These are phyloP conservation scores for Cyclophora punctaria DNA, from an alignment of 2,888 invertebrate species.

Conservation along the genomic window DNA sequence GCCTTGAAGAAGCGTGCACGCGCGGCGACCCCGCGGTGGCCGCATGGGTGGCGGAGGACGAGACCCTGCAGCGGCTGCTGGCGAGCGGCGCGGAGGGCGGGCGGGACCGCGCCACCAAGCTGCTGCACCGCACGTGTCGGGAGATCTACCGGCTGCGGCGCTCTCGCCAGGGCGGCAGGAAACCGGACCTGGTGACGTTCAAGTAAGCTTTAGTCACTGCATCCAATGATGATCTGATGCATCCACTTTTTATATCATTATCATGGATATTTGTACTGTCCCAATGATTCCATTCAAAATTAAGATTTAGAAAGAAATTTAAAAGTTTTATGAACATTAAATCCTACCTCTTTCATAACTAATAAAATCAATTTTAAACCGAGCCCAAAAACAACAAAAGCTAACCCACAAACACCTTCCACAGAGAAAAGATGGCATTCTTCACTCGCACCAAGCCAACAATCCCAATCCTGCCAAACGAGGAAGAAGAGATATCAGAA, in stretches of 20 bases:
- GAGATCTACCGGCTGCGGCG: constrained; percentile 94
- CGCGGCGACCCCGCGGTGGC: constrained; percentile 89
- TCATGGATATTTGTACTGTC: too few species aligned
- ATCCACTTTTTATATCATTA: too few species aligned
- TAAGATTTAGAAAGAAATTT: too few species aligned
- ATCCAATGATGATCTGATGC: too few species aligned
- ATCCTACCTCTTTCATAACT: too few species aligned
- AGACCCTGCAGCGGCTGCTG: constrained; percentile 85
- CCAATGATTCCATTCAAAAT: too few species aligned
- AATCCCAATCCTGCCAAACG: constrained; percentile 84
- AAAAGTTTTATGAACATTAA: too few species aligned
- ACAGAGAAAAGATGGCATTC: constrained; percentile 97
- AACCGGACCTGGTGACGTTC: constrained; percentile 91
- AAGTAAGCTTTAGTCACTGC: constrained; percentile 28
- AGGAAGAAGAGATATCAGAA: constrained; percentile 68
- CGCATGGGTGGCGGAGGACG: constrained; percentile 90
- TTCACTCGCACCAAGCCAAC: constrained; percentile 88
- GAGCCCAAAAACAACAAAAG: neutral
- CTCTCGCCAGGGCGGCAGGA: constrained; percentile 89
- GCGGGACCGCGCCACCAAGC: constrained; percentile 84
- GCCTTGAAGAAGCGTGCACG: constrained; percentile 88
- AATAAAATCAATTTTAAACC: too few species aligned
- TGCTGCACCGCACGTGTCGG: constrained; percentile 90
- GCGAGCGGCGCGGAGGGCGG: constrained; percentile 60
- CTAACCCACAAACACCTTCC: constrained; percentile 25